These are phyloP conservation scores for Ophonus ardosiacus DNA, from an alignment of 2,888 invertebrate genomes.

Conservation along the genomic window DNA sequence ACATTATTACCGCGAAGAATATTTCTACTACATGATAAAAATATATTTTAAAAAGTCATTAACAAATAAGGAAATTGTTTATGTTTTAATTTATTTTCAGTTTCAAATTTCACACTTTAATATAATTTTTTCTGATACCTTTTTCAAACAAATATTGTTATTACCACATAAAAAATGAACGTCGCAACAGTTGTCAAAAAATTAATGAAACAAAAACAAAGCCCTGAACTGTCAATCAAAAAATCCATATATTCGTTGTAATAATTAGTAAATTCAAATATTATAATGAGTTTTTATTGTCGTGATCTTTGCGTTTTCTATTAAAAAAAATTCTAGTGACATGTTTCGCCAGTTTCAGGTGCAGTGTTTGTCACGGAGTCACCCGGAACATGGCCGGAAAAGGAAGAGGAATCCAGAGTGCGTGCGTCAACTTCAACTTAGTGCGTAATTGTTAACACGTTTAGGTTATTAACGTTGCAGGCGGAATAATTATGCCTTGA, in stretches of 20 bases:
- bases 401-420: slow-evolving; percentile 39
- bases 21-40: neutral
- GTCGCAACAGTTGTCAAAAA: too few species aligned
- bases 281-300: neutral
- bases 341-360: slow-evolving; percentile 26
- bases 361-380: slow-evolving; percentile 22
- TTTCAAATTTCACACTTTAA: neutral
- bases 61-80: neutral
- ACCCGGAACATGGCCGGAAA: slow-evolving; percentile 49
- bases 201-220: too few species aligned
- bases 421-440: neutral
- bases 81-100: neutral
- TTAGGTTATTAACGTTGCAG: slow-evolving; percentile 30
- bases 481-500: slow-evolving; percentile 34
- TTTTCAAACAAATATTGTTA: too few species aligned
- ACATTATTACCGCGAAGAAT: neutral
- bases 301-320: neutral
- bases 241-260: neutral
- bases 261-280: neutral
- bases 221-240: neutral
- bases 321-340: neutral
- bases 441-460: slow-evolving; percentile 4
- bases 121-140: too few species aligned
- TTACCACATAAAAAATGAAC: too few species aligned
- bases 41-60: neutral